Percentiles rank a stretch among this genome's conserved stretches.
These are phyloP conservation scores for Lagria hirta DNA, from an alignment of 2,888 invertebrate genomes.

Conservation along the genomic window DNA sequence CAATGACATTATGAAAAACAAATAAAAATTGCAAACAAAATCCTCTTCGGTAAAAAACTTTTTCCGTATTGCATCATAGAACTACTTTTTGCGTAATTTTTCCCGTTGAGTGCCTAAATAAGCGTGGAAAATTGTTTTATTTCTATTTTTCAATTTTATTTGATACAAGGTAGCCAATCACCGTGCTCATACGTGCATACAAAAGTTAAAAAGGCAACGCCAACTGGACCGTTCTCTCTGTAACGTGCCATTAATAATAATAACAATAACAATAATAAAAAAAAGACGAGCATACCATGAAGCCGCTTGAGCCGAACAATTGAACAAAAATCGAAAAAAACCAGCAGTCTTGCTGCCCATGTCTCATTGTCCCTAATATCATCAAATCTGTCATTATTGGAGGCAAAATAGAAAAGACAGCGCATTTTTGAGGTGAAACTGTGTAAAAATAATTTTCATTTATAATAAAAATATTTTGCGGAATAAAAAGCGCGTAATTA, in stretches of 20 bases:
- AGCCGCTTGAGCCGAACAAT: slow-evolving; percentile 34
- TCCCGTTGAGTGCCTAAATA: slow-evolving; percentile 25
- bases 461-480: too few relatives aligned
- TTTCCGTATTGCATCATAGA: slow-evolving; percentile 12
- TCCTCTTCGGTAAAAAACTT: too few relatives aligned
- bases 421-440: too few relatives aligned
- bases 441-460: too few relatives aligned
- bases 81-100: slow-evolving; percentile 19
- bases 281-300: slow-evolving; percentile 29
- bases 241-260: slow-evolving; percentile 15
- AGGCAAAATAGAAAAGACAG: too few relatives aligned
- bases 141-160: slow-evolving; percentile 18
- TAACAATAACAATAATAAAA: slow-evolving; percentile 13
- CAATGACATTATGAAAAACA: too few relatives aligned
- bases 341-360: too few relatives aligned
- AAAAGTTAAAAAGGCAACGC: slow-evolving; percentile 35
- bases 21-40: too few relatives aligned
- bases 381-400: too few relatives aligned
- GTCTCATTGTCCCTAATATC: too few relatives aligned
- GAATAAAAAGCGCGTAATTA: too few relatives aligned
- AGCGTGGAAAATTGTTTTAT: slow-evolving; percentile 24
- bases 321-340: slow-evolving; percentile 27
- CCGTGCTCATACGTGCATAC: slow-evolving; percentile 33
- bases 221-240: slow-evolving; percentile 30
- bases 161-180: slow-evolving; percentile 34